Conservation (phyloP, 1,140 invertebrate species). For the Drosophila miranda region DNA sequence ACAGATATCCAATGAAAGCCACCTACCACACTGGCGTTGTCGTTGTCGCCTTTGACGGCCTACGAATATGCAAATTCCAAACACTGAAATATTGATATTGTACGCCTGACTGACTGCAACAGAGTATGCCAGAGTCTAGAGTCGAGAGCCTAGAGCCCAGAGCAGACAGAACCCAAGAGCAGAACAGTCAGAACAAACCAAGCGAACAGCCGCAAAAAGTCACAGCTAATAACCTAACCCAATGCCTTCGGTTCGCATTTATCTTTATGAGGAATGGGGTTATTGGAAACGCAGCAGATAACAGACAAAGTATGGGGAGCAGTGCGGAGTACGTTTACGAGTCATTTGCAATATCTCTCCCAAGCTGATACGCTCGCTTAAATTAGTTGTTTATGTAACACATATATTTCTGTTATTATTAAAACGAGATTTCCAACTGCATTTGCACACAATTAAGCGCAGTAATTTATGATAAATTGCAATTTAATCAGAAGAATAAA, state of each 20-base stretch:
- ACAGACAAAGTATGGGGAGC: constrained; percentile 25
- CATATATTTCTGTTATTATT: constrained; percentile 19
- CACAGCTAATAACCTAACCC: constrained; percentile 68
- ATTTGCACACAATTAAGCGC: constrained; percentile 56
- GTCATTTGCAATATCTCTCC: constrained; percentile 50
- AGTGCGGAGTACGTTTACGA: constrained; percentile 15
- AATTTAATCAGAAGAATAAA: constrained; percentile 53
- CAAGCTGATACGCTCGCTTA: constrained; percentile 43
- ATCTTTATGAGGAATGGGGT: constrained; percentile 71
- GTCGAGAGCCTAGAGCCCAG: constrained; percentile 12
- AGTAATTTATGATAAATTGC: constrained; percentile 58
- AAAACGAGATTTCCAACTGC: constrained; percentile 51
- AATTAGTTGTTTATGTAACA: constrained; percentile 68
- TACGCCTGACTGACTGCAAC: constrained; percentile 66
- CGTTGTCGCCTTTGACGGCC: constrained; percentile 49
- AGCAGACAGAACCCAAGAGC: too few species aligned
- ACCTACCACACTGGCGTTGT: constrained; percentile 44
- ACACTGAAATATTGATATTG: constrained; percentile 63
- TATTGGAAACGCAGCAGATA: constrained; percentile 70
- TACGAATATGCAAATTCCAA: constrained; percentile 59
- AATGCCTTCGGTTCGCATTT: constrained; percentile 68
- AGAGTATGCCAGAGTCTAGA: constrained; percentile 51
- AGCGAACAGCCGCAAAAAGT: constrained; percentile 42
- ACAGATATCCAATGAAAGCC: constrained; percentile 31
- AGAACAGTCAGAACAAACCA: constrained; percentile 7